Evolutionary conservation across 2,113 vertebrate species (phyloP), one percentile per base, ranked within the genome.

Genomic region (Psilopogon haemacephalus): DNA sequence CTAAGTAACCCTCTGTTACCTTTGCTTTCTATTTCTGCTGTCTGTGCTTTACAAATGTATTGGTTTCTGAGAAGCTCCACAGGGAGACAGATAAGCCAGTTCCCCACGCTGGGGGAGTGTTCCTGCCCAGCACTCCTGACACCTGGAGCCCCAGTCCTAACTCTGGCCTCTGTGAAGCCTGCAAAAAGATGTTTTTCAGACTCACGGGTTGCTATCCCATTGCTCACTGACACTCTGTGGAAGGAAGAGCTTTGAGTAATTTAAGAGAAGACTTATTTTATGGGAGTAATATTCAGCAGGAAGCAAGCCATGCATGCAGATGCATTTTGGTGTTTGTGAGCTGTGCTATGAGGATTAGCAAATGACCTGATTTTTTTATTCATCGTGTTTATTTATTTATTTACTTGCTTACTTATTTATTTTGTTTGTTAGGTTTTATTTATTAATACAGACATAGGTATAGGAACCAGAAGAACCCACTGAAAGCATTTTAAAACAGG

Each of bases 41-140:
- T 27, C 6, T 38, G 27, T 11, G 5, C 19, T 84, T 84, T 78
- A 68, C 6, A 15, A 5, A 26, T 7, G 9, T 32, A 67, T 28
- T 50, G 68, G 28, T 7, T 37, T 32, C 3, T 10, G 23, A 12
- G 40, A 82, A 79, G 23, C 2, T 3, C 9, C 35, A 15, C 5
- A 12, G 21, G 4, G 26, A 65, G 15, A 65, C 12, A 70, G 15
- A 65, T 12, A 70, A 79, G 6, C 4, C 15, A 33, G 16, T 40
- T 1, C 10, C 4, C 9, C 0, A 0, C 52, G 12, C 15, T 16
- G 35, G 40, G 38, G 78, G 9, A 15, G 11, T 12, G 7, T 81
- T 82, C 4, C 6, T 80, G 21, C 6, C 24, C 9, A 37, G 0
- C 4, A 8, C 20, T 87, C 26, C 19, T 2, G 3, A 14, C 15